A percentile compares a stretch with the other conserved stretches of the same genome.
These are phyloP conservation scores for Nycteola revayana DNA, from an alignment of 2,888 invertebrate species.

Conservation along the genomic window DNA sequence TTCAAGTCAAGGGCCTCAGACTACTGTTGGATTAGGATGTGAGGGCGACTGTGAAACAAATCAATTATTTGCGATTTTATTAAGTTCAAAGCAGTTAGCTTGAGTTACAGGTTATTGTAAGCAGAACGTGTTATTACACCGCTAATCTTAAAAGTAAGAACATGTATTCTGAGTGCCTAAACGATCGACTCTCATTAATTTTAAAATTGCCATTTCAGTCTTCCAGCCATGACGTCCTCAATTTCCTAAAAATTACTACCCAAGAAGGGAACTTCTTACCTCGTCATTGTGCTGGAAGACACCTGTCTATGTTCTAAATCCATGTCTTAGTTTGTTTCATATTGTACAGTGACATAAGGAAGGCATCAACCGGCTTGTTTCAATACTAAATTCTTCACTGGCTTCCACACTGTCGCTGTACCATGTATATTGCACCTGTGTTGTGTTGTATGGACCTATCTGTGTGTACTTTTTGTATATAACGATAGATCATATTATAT, in stretches of 20 bases:
- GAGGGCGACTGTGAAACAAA: too few relatives aligned
- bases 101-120: too few relatives aligned
- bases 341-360: conserved; percentile 22
- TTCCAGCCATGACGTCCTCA: conserved; percentile 10
- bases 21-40: too few relatives aligned
- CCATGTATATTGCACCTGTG: neutral
- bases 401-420: conserved; percentile 6
- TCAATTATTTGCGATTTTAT: too few relatives aligned
- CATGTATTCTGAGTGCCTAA: too few relatives aligned
- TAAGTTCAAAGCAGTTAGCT: too few relatives aligned
- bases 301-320: conserved; percentile 8
- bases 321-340: conserved; percentile 20
- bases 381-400: conserved; percentile 11
- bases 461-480: neutral
- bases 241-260: neutral
- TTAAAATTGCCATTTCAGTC: conserved; percentile 11
- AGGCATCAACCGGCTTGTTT: conserved; percentile 5
- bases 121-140: too few relatives aligned
- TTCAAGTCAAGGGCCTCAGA: too few relatives aligned
- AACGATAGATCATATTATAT: neutral
- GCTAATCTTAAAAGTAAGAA: too few relatives aligned
- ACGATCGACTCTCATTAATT: conserved; percentile 14
- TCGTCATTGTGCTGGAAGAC: conserved; percentile 7
- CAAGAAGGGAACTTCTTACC: too few relatives aligned
- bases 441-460: neutral